Conservation (phyloP, 2,797 vertebrate genomes). For the Loriculus beryllinus region DNA sequence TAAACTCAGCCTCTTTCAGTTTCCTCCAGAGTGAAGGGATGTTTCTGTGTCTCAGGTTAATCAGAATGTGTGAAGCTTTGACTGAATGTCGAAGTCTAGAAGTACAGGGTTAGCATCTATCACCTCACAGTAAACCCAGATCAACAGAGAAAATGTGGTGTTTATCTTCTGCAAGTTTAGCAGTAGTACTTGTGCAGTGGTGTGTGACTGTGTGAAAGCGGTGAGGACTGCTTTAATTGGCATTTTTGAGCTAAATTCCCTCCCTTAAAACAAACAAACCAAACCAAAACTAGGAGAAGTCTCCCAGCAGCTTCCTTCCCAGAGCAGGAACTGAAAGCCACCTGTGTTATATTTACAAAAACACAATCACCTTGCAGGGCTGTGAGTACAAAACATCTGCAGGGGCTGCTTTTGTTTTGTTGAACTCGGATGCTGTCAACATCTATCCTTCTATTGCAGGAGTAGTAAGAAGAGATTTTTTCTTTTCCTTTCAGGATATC, state of each 20-base stretch:
- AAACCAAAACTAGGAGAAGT: background rate
- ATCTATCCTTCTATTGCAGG: background rate
- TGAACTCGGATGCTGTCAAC: background rate
- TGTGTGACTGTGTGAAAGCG: background rate
- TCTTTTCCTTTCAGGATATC: background rate
- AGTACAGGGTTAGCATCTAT: background rate
- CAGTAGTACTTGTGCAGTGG: background rate
- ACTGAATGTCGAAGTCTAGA: background rate
- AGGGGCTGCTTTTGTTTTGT: background rate
- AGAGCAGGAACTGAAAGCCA: background rate
- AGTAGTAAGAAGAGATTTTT: background rate
- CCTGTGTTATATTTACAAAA: background rate
- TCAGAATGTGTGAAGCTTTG: background rate
- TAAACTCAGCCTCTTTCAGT: background rate
- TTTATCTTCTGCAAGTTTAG: background rate
- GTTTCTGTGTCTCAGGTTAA: background rate
- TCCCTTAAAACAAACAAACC: background rate
- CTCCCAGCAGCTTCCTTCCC: background rate
- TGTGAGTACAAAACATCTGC: background rate
- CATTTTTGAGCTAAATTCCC: background rate
- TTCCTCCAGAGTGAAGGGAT: background rate
- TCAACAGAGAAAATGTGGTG: background rate
- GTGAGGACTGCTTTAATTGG: background rate
- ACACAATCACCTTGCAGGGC: background rate
- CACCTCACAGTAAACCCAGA: background rate